Conservation (phyloP, 1,140 invertebrate genomes). For the Eumaeus atala region DNA sequence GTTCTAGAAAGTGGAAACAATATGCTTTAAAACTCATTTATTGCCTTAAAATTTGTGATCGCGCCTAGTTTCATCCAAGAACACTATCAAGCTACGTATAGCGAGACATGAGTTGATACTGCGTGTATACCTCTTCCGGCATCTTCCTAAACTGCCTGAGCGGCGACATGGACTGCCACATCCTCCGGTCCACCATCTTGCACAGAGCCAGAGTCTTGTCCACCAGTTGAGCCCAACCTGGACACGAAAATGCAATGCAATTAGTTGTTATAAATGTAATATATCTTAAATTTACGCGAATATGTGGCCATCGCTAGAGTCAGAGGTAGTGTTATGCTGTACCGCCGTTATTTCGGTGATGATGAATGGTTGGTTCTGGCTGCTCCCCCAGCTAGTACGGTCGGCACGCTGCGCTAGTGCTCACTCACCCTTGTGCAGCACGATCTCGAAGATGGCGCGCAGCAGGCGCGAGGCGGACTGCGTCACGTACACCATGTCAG, state of each 20-base stretch:
- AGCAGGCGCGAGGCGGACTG: constrained; percentile 97
- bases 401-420: too few species aligned
- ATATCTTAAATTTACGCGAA: neutral
- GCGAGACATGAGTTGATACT: too few species aligned
- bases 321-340: too few species aligned
- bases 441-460: constrained; percentile 98
- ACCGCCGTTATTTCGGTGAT: too few species aligned
- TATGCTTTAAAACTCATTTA: too few species aligned
- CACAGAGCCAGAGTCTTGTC: constrained; percentile 96
- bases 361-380: too few species aligned
- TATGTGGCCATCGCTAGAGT: too few species aligned
- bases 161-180: constrained; percentile 99
- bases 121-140: constrained; percentile 95
- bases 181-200: constrained; percentile 98
- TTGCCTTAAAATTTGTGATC: too few species aligned
- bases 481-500: constrained; percentile 99
- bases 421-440: constrained; percentile 72
- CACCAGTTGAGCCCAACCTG: constrained; percentile 98
- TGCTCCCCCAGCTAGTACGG: too few species aligned
- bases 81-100: too few species aligned
- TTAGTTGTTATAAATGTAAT: constrained; percentile 2
- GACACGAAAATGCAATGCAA: constrained; percentile 15
- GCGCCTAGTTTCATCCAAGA: too few species aligned
- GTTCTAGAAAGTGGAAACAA: too few species aligned
- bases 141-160: constrained; percentile 98